A percentile compares a stretch with the other conserved stretches of the same genome.
Evolutionary conservation across 2,113 vertebrate species (phyloP).

Genomic region (Phasianus colchicus): DNA sequence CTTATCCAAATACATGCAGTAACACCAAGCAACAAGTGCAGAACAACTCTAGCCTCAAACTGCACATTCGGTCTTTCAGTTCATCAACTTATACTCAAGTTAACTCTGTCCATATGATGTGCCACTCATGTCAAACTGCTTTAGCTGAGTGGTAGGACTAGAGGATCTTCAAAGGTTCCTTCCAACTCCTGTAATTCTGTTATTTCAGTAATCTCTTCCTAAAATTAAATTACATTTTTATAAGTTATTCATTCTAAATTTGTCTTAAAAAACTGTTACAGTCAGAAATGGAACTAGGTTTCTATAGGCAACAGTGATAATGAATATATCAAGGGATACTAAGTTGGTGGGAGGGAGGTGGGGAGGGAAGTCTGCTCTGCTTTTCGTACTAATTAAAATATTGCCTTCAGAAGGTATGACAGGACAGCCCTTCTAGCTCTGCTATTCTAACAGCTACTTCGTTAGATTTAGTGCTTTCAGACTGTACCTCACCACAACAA

Average conservation of each 20-base stretch:
- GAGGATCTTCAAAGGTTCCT: too few species aligned
- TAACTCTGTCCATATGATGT: background rate
- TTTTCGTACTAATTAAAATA: background rate
- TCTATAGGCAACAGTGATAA: background rate
- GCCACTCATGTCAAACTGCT: background rate
- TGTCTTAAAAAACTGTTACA: background rate
- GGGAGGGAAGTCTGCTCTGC: background rate
- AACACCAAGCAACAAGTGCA: background rate
- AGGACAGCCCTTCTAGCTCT: background rate
- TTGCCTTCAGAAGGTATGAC: background rate
- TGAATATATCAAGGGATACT: background rate
- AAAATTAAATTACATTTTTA: background rate
- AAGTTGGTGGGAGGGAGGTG: background rate
- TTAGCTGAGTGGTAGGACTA: too few species aligned
- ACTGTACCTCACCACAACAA: too few species aligned
- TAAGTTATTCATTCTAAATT: background rate
- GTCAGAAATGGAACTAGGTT: background rate
- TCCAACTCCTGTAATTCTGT: too few species aligned
- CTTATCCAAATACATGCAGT: background rate
- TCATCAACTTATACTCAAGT: background rate
- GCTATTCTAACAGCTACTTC: background rate
- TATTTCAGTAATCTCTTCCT: background rate
- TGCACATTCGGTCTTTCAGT: background rate
- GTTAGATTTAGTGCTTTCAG: background rate
- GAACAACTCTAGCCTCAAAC: background rate